Conservation (phyloP, 2,113 vertebrate species). For the Tricholaema leucomelas region DNA sequence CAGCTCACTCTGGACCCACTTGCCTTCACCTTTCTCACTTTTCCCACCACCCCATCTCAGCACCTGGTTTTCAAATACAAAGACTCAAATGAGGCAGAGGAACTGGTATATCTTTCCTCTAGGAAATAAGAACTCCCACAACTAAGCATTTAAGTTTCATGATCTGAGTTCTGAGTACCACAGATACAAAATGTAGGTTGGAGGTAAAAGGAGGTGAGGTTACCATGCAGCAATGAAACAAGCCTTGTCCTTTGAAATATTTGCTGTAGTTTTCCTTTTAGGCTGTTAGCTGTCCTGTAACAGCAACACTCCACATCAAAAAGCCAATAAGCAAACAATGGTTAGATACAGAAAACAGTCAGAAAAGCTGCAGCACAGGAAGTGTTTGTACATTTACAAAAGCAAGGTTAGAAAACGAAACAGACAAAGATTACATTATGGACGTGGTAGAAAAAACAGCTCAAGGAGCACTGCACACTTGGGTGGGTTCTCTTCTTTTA, state of each 20-base stretch:
- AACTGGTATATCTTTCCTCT: not conserved
- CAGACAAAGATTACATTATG: not conserved
- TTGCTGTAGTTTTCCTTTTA: not conserved
- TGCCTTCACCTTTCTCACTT: not conserved
- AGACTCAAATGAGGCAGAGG: not conserved
- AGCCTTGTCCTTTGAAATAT: not conserved
- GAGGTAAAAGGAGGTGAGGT: not conserved
- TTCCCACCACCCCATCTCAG: not conserved
- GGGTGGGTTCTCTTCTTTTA: not conserved
- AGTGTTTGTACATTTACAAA: slow-evolving; percentile 5
- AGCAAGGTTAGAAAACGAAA: not conserved
- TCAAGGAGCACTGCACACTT: slow-evolving; percentile 34
- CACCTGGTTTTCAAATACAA: not conserved
- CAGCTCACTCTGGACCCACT: not conserved
- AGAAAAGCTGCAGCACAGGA: slow-evolving; percentile 28
- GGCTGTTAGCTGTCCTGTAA: not conserved
- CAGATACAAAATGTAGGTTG: not conserved
- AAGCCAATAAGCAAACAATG: not conserved
- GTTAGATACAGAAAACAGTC: not conserved
- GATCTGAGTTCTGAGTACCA: not conserved
- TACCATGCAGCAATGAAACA: not conserved
- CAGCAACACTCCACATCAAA: slow-evolving; percentile 15
- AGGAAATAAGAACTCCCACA: not conserved
- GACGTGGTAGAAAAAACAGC: slow-evolving; percentile 12
- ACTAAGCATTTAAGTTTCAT: not conserved